Percentiles rank a stretch among this genome's conserved stretches.
Evolutionary conservation across 2,113 vertebrate species (phyloP).

Genomic region (Taurulus bubalis): DNA sequence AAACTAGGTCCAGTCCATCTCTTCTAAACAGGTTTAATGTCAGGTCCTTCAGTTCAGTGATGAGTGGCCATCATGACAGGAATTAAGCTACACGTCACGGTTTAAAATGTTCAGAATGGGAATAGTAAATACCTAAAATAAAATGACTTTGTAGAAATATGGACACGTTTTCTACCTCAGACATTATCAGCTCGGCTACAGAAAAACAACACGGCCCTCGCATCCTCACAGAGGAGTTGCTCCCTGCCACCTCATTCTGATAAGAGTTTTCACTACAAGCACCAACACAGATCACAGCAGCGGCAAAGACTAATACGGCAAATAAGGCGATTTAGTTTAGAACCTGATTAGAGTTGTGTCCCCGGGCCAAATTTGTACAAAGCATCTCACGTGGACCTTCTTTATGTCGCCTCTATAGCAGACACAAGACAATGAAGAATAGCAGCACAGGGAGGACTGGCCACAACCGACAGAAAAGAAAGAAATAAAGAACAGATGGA

Average conservation of each 20-base stretch:
- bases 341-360: neutral
- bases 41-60: neutral
- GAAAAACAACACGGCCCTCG: no score
- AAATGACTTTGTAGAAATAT: neutral
- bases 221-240: neutral
- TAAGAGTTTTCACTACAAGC: no score
- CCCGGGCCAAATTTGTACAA: neutral
- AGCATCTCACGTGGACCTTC: neutral
- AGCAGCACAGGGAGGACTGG: conserved; percentile 23
- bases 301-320: neutral
- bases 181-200: neutral
- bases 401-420: neutral
- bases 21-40: neutral
- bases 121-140: neutral
- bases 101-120: no score
- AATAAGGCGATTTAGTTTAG: neutral
- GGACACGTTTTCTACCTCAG: neutral
- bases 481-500: neutral
- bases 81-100: no score
- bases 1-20: neutral
- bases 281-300: neutral
- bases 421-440: conserved; percentile 29
- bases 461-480: neutral
- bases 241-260: neutral
- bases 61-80: neutral